These are phyloP conservation scores for Lanius collurio DNA, from an alignment of 2,113 vertebrate species.

Conservation along the genomic window DNA sequence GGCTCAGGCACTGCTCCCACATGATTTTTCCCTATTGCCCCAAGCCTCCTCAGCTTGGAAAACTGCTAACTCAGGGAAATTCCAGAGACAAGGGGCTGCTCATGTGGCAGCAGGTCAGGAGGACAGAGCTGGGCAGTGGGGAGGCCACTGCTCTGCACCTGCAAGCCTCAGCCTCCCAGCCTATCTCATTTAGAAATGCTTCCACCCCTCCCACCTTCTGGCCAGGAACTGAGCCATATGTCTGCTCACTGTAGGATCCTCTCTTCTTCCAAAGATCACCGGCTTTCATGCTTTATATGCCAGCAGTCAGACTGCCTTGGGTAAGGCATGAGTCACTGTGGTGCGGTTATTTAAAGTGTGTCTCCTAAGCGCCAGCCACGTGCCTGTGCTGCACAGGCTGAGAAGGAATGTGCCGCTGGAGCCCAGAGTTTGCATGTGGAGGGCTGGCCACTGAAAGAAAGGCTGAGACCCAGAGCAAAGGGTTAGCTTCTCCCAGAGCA, in stretches of 20 bases:
- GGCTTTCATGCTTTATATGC: not conserved
- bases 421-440: rapidly evolving
- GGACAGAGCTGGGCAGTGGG: not conserved
- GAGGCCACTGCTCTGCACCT: not conserved
- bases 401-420: not conserved
- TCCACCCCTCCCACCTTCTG: constrained; percentile 37
- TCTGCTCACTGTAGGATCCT: constrained; percentile 27
- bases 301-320: constrained; percentile 40
- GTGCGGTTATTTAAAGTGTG: constrained; percentile 41
- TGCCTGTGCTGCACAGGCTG: not conserved
- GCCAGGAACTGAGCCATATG: constrained; percentile 51
- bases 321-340: constrained; percentile 50
- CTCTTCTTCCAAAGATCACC: constrained; percentile 23
- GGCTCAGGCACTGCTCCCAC: not conserved
- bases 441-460: not conserved
- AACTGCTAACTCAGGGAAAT: not conserved
- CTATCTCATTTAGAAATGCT: not conserved
- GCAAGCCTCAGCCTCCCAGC: not conserved
- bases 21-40: not conserved
- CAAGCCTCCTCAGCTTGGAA: not conserved
- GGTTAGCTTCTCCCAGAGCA: not conserved
- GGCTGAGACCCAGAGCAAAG: not conserved
- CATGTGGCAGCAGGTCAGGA: not conserved
- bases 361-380: constrained; percentile 16
- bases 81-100: not conserved